A percentile compares a stretch with the other conserved stretches of the same genome.
Conservation (phyloP, 2,797 vertebrate species). For the Liasis olivaceus region DNA sequence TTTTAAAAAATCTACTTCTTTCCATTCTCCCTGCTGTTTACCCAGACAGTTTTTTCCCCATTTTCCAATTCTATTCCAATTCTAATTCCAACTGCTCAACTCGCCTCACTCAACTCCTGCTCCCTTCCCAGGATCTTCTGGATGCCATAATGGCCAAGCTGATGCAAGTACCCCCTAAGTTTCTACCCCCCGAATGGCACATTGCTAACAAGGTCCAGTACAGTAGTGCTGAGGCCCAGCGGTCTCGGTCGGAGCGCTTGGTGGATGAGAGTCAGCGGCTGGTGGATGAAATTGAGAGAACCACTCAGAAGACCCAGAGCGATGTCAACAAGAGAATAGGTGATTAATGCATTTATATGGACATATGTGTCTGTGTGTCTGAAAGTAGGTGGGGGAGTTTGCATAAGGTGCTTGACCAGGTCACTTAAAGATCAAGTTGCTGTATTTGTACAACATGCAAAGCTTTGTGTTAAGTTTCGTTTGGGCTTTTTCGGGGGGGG, state of each 20-base stretch:
- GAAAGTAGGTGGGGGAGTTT: background rate
- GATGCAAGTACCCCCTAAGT: slow-evolving; percentile 71
- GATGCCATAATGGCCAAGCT: slow-evolving; percentile 76
- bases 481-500: background rate
- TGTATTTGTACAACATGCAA: background rate
- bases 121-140: slow-evolving; percentile 41
- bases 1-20: background rate
- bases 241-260: slow-evolving; percentile 79
- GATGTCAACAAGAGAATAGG: slow-evolving; percentile 85
- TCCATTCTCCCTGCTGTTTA: background rate
- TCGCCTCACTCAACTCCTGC: background rate
- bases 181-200: slow-evolving; percentile 77
- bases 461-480: background rate
- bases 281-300: slow-evolving; percentile 81
- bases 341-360: slow-evolving; percentile 58
- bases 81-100: background rate
- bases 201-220: slow-evolving; percentile 70
- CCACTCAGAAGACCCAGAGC: slow-evolving; percentile 78
- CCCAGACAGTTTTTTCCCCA: background rate
- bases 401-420: background rate
- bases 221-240: slow-evolving; percentile 72
- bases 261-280: slow-evolving; percentile 81
- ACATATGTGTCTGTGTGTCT: background rate
- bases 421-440: background rate
- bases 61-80: background rate